These are phyloP conservation scores for Ischnura elegans DNA, from an alignment of 2,888 invertebrate species.

Conservation along the genomic window DNA sequence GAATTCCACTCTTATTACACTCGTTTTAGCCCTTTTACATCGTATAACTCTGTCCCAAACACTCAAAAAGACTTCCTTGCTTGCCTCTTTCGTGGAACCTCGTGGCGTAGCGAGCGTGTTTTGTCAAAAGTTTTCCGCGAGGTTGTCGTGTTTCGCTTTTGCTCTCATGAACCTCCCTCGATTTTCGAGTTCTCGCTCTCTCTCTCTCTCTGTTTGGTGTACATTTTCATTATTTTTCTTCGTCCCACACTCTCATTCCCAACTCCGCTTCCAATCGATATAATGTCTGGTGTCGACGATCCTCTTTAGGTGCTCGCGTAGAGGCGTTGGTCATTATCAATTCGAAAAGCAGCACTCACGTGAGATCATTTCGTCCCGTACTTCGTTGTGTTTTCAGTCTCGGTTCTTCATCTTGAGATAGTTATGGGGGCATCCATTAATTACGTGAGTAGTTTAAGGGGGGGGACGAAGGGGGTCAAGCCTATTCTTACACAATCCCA, in stretches of 20 bases:
- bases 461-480: too few species aligned
- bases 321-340: background rate
- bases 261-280: background rate
- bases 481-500: too few species aligned
- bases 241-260: background rate
- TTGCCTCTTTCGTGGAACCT: background rate
- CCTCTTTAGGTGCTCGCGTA: background rate
- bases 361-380: too few species aligned
- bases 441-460: too few species aligned
- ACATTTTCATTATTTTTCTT: background rate
- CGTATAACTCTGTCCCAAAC: background rate
- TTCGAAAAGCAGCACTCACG: background rate
- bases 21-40: background rate
- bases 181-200: background rate
- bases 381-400: too few species aligned
- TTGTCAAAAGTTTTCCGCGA: background rate
- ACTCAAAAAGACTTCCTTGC: background rate
- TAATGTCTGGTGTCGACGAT: background rate
- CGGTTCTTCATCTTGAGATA: too few species aligned
- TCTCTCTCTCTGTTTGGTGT: background rate
- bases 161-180: background rate
- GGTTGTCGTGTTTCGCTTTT: background rate
- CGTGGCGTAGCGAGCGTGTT: background rate
- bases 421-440: too few species aligned
- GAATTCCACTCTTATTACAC: background rate